Base-by-base conservation (phyloP, 35 echinoderm and acorn worm species). In the Ophioderma brevispina region DNA sequence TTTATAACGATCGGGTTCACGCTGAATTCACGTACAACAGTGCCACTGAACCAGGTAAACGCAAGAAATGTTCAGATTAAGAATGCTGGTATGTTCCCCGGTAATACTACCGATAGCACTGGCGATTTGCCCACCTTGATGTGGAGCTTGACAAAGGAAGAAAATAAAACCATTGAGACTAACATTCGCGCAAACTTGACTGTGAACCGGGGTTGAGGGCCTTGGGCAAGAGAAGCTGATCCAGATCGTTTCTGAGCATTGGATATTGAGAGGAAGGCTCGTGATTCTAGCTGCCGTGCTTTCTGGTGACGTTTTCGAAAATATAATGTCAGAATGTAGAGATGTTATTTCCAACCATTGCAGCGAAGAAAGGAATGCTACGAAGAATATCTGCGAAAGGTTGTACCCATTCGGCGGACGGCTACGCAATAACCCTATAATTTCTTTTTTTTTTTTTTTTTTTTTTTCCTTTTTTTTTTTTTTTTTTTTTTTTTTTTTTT, bases 21-120 rank as follows among this genome's bases (percentile, higher is more conserved):
- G 82, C 90, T 6, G 90, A 92, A 79, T 92, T 92, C 0, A 92
- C 28, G 42, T 92, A 92, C 82, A 86, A 31, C 39, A 92, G 37
- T 13, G 63, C 52, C 18, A 85, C 83, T 85, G 25, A 87, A 87
- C 34, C 55, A 33, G 1, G 41, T 55, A 43, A 43, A 84, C 3
- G 10, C 25, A 10, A 11, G 4, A 55, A 55, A 84, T 38, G 15
- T 84, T 35, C 25, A 32, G 81, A 1, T 28, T 33, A 1, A 84
- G 36, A 5, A 84, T 17, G 23, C 33, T 31, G 3, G 33, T 55
- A 28, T 84, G 42, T 18, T 2, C 55, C 1, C 42, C 42, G 1
- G 81, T 84, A 52, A 55, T 55, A 11, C 81, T 31, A 6, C 59
- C 59, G 2, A 70, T 30, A 50, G 81, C 32, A 84, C 42, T 36